Evolutionary conservation across 2,888 invertebrate genomes (phyloP).

Genomic region (Syrista parreyssii): DNA sequence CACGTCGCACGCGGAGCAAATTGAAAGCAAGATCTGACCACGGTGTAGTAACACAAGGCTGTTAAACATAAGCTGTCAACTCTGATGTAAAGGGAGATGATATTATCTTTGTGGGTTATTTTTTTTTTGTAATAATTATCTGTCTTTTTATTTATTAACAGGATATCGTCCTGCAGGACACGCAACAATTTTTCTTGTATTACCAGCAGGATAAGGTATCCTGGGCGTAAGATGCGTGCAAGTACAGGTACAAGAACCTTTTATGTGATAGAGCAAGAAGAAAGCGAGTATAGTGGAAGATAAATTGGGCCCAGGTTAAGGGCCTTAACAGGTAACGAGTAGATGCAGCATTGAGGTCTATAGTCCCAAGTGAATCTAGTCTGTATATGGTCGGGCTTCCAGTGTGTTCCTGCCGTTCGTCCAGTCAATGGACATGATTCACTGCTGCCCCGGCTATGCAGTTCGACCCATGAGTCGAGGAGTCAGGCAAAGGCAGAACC

Average conservation of each 20-base stretch:
- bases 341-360: neutral
- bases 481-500: neutral
- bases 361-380: slow-evolving; percentile 54
- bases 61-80: neutral
- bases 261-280: neutral
- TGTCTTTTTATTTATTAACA: neutral
- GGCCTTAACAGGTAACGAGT: neutral
- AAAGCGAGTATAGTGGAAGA: neutral
- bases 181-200: neutral
- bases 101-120: neutral
- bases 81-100: neutral
- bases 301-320: neutral
- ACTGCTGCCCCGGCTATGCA: slow-evolving; percentile 39
- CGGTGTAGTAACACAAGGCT: neutral
- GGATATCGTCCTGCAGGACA: neutral
- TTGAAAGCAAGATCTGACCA: neutral
- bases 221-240: neutral
- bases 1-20: neutral
- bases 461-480: neutral
- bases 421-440: slow-evolving; percentile 60
- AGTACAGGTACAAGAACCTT: neutral
- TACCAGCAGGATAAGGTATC: neutral
- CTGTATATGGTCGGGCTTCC: slow-evolving; percentile 58
- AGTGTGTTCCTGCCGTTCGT: slow-evolving; percentile 46
- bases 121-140: neutral